Base-by-base conservation (phyloP, 2,888 invertebrate genomes). In the Eupithecia dodoneata region DNA sequence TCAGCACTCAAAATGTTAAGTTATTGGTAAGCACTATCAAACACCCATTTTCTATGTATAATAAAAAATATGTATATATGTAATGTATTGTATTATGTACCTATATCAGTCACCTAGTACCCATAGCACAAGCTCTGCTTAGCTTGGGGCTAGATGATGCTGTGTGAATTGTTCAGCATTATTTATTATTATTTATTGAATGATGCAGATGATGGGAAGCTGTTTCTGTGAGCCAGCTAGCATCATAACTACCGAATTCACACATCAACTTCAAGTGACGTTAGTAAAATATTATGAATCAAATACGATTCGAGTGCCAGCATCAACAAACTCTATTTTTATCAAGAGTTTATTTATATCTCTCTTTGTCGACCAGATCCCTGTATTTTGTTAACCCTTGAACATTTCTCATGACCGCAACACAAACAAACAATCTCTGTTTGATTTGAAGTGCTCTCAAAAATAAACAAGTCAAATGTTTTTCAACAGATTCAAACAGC, bases 401-500 rank as follows among this genome's bases (percentile, higher is more conserved):
- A 85, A 84, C 84, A 76, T 82, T 84, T 87, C 89, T 84, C 89
- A 87, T 85, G 88, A 85, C 86, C 87, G 84, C 84, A 83, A 82
- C 83, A 84, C 85, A 85, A 84, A 88, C 85, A 91, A 89, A 91
- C 88, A 92, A 88, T 52, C 69, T 63, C 84, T 88, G 90, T 89
- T 90, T 90, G 90, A 85, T 83, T 79, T 80, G 84, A 87, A 92
- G 91, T 87, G 90, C 91, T 88, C 93, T 92, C 89, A 87, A 92
- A 93, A 94, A 94, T 90, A 94, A 94, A 94, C 92, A 94, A 87
- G 85, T 86, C 87, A 89, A 90, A 89, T 89, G 87, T 88, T 90
- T 89, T 90, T 87, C 82, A 88, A 90, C 86, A 88, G 87, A 88
- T 84, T 84, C 85, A 84, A 85, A 87, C 86, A 86, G 82, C 80